phyloP scores from a whole-genome alignment of 1,140 invertebrate genomes.

The Lepidostoma basale region DNA sequence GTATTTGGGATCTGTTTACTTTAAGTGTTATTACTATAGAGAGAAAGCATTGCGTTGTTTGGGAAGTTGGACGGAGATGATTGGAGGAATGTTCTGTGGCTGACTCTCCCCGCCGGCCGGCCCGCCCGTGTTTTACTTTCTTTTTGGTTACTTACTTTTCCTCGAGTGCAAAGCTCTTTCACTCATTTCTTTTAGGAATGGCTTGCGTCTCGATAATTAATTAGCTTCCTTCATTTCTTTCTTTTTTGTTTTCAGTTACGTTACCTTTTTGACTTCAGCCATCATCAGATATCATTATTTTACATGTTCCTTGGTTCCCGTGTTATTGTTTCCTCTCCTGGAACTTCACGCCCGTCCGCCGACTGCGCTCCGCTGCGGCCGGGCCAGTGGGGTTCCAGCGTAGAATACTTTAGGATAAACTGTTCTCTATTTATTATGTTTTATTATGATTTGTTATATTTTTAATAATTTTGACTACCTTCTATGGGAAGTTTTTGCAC shows the following conservation, averaged over 20 bases:
- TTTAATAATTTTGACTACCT: not conserved
- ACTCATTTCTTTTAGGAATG: slow-evolving; percentile 40
- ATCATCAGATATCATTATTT: slow-evolving; percentile 18
- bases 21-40: slow-evolving; percentile 16
- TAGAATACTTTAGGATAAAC: slow-evolving; percentile 6
- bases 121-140: not conserved
- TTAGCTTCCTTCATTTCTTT: slow-evolving; percentile 35
- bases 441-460: slow-evolving; percentile 17
- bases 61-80: slow-evolving; percentile 20
- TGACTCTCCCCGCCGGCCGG: not conserved
- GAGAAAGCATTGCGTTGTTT: slow-evolving; percentile 25
- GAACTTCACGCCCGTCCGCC: no score
- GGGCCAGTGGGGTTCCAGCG: slow-evolving; percentile 1
- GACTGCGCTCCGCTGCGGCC: no score
- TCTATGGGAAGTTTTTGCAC: slow-evolving; percentile 18
- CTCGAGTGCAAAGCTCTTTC: slow-evolving; percentile 13
- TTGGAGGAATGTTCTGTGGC: slow-evolving; percentile 25
- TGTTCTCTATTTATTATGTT: slow-evolving; percentile 1
- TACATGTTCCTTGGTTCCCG: not conserved
- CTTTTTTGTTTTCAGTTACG: slow-evolving; percentile 22
- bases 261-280: slow-evolving; percentile 19
- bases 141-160: no score
- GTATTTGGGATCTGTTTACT: slow-evolving; percentile 32
- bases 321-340: slow-evolving; percentile 9
- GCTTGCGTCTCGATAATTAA: slow-evolving; percentile 39